Percentiles rank a stretch among this genome's conserved stretches.
phyloP scores from a whole-genome alignment of 2,888 invertebrate species.

The Calameuta idolon region DNA sequence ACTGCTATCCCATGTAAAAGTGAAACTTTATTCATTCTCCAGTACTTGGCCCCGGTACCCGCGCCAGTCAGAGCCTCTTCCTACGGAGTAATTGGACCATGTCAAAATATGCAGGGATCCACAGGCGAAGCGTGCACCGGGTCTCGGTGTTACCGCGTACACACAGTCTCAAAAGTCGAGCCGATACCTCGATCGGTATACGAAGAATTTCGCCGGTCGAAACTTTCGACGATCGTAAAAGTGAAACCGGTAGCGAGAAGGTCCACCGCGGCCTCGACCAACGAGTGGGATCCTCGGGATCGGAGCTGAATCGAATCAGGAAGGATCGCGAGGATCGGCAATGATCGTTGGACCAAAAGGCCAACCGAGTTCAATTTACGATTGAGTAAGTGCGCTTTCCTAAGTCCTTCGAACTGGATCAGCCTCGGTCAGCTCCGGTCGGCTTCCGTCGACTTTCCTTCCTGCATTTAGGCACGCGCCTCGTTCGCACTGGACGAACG shows the following conservation, averaged over 20 bases:
- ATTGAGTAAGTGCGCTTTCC: slow-evolving; percentile 33
- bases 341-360: not conserved
- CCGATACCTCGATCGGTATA: not conserved
- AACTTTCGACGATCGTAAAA: slow-evolving; percentile 8
- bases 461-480: slow-evolving; percentile 54
- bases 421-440: slow-evolving; percentile 6
- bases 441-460: slow-evolving; percentile 47
- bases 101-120: not conserved
- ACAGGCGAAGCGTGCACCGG: not conserved
- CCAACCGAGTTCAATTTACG: slow-evolving; percentile 34
- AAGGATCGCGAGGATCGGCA: not conserved
- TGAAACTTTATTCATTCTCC: not conserved
- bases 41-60: not conserved
- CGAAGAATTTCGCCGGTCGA: not conserved
- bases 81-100: not conserved
- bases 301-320: not conserved
- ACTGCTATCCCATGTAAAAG: not conserved
- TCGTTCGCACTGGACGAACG: slow-evolving; percentile 25
- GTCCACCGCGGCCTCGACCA: not conserved
- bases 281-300: not conserved
- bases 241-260: slow-evolving; percentile 7
- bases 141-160: not conserved
- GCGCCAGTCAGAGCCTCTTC: not conserved
- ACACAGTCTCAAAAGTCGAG: not conserved
- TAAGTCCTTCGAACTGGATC: slow-evolving; percentile 20